Evolutionary conservation across 2,888 invertebrate genomes (phyloP).

Genomic region (Synanthedon vespiformis): DNA sequence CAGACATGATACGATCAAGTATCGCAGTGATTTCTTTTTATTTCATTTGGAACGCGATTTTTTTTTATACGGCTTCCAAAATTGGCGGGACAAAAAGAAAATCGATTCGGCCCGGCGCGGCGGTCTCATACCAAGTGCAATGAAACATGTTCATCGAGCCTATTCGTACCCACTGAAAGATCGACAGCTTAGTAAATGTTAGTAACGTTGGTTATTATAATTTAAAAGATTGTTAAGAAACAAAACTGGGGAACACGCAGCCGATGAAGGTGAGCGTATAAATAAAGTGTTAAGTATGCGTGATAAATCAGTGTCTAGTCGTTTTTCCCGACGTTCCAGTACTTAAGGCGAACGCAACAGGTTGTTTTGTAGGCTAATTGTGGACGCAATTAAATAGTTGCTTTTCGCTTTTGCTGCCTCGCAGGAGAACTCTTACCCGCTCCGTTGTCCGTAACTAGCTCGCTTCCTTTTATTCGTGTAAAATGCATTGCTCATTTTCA

Average conservation of each 20-base stretch:
- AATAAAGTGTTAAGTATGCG: not conserved
- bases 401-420: conserved; percentile 32
- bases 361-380: conserved; percentile 56
- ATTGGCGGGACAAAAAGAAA: too few relatives aligned
- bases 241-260: conserved; percentile 1
- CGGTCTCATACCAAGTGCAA: too few relatives aligned
- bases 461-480: conserved; percentile 29
- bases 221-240: conserved; percentile 1
- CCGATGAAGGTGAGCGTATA: not conserved
- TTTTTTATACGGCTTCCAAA: too few relatives aligned
- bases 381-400: conserved; percentile 49
- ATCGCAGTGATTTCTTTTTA: too few relatives aligned
- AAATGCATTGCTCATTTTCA: conserved; percentile 27
- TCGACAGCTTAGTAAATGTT: too few relatives aligned
- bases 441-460: conserved; percentile 38
- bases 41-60: too few relatives aligned
- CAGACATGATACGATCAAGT: too few relatives aligned
- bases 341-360: conserved; percentile 38
- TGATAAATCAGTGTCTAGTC: not conserved
- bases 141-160: too few relatives aligned
- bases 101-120: too few relatives aligned
- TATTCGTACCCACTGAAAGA: too few relatives aligned
- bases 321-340: conserved; percentile 19
- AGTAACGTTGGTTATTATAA: not conserved
- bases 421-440: conserved; percentile 13